Conservation (phyloP, 2,113 vertebrate genomes). For the Rhinolophus ferrumequinum region DNA sequence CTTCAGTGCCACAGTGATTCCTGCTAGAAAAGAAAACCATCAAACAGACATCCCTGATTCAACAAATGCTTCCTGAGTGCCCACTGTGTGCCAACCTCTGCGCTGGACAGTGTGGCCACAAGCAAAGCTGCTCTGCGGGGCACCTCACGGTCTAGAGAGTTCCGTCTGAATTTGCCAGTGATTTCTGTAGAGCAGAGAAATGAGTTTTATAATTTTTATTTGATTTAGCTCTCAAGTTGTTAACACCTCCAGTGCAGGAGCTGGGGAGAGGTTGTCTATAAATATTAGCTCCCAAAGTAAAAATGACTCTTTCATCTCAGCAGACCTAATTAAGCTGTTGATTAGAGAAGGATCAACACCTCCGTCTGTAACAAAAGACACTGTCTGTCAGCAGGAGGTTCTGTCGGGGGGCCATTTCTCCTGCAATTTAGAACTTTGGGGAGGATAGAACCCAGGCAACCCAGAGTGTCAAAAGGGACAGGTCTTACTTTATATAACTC, state of each 20-base stretch:
- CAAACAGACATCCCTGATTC: neutral
- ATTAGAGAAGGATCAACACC: conserved; percentile 81
- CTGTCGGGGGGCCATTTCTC: neutral
- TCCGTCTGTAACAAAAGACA: conserved; percentile 77
- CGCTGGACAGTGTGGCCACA: neutral
- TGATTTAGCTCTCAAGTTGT: conserved; percentile 83
- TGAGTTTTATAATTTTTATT: conserved; percentile 81
- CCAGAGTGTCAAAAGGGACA: neutral
- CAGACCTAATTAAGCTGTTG: conserved; percentile 81
- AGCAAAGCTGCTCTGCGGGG: neutral
- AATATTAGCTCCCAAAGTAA: conserved; percentile 72
- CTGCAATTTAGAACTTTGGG: conserved; percentile 3
- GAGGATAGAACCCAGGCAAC: conserved; percentile 45
- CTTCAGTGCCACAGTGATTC: neutral
- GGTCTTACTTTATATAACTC: neutral
- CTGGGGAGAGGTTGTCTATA: conserved; percentile 60
- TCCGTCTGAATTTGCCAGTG: conserved; percentile 14
- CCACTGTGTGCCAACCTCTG: neutral
- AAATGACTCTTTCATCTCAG: conserved; percentile 73
- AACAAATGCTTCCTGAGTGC: neutral
- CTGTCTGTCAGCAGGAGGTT: conserved; percentile 65
- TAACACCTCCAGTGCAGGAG: conserved; percentile 76
- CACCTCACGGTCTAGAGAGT: neutral
- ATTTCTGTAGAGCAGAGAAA: conserved; percentile 68
- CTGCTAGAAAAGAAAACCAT: neutral